Base-by-base conservation (phyloP, 2,113 vertebrate species). In the Corythoichthys intestinalis region DNA sequence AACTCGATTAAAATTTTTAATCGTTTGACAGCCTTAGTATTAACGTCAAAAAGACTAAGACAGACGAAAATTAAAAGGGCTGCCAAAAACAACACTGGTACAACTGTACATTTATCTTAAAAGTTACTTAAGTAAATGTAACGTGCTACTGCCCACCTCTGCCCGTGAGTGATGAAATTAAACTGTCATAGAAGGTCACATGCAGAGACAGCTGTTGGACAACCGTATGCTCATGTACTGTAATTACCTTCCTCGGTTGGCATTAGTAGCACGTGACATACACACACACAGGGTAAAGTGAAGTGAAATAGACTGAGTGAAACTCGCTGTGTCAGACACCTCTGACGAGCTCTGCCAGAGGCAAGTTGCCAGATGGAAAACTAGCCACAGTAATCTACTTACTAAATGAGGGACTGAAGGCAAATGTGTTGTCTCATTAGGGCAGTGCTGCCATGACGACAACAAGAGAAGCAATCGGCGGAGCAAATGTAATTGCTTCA, bases 361-460 rank as follows among this genome's bases (percentile, higher is more conserved):
- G 75, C 52, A 75, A 37, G 61, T 76, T 73, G 53, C 52, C 73
- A 69, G 70, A 73, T 69, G 38, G 57, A 78, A 34, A 72, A 78
- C 71, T 66, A 61, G 54, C 47, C 62, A 73, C 39, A 70, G 82
- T 66, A 60, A 67, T 80, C 50, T 66, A 39, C 47, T 69, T 71
- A 68, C 66, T 66, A 69, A 78, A 70, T 64, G 54, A 46, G 11
- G 38, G 12, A 35, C 59, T 69, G 54, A 70, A 54, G 39, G 50
- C 44, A 65, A 67, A 67, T 47, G 69, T 77, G 64, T 67, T 57
- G 47, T 58, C 39, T 63, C 12, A 65, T 61, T 50, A 49, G 14
- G 50, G 57, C 39, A 58, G 14, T 11, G 65, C 56, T 76, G 47
- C 48, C 50, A 28, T 56, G n/a, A 52, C 54, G 28, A 64, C 17